phyloP scores from a whole-genome alignment of 2,113 vertebrate species.

The Muntiacus muntjak region DNA sequence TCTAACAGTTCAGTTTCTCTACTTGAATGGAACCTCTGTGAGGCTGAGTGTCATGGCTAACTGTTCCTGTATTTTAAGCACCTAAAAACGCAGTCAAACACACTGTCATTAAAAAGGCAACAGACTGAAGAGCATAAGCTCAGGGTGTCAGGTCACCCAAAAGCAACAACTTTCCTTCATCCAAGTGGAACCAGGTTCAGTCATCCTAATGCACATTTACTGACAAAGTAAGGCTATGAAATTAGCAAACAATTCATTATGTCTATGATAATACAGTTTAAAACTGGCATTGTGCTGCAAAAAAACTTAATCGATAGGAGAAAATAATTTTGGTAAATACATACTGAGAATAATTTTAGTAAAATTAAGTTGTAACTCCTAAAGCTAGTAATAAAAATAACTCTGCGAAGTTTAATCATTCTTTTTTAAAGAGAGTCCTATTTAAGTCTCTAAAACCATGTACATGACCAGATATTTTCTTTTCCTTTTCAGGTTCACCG shows the following conservation, averaged over 20 bases:
- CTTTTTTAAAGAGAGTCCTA: background rate
- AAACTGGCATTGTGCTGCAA: background rate
- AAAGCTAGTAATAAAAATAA: background rate
- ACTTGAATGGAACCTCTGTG: background rate
- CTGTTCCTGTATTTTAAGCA: background rate
- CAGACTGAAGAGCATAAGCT: background rate
- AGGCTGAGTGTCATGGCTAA: background rate
- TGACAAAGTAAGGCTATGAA: background rate
- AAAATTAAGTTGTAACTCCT: background rate
- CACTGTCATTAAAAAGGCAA: background rate
- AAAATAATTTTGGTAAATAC: background rate
- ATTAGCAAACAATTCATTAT: background rate
- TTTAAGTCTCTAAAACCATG: background rate
- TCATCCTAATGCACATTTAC: background rate
- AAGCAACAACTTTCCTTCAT: background rate
- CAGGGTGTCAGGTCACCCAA: background rate
- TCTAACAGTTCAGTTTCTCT: background rate
- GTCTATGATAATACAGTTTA: background rate
- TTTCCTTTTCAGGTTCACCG: background rate
- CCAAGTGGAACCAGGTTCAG: background rate
- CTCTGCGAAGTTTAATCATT: background rate
- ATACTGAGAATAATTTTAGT: background rate
- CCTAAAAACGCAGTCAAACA: background rate
- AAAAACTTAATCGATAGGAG: background rate
- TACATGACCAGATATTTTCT: background rate